phyloP scores from a whole-genome alignment of 2,797 vertebrate species.

The Mareca penelope region DNA sequence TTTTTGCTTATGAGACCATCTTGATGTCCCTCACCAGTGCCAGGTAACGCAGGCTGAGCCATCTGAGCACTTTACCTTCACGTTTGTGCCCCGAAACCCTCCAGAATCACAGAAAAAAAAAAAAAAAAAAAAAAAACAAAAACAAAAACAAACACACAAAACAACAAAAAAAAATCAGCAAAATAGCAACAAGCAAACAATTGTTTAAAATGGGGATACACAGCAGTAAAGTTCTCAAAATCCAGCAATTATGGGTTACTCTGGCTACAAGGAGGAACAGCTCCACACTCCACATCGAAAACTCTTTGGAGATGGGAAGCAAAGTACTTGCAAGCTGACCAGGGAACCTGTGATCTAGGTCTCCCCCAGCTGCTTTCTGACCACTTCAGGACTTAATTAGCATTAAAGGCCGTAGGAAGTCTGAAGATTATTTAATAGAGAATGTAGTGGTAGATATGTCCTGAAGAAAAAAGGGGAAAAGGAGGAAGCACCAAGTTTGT shows the following conservation, averaged over 20 bases:
- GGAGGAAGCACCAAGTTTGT: not conserved
- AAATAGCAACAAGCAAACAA: rapidly evolving
- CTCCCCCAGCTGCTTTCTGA: not conserved
- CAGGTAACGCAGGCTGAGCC: rapidly evolving
- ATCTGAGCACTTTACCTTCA: rapidly evolving
- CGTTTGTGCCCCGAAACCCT: not conserved
- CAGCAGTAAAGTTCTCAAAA: not conserved
- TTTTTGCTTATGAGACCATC: rapidly evolving
- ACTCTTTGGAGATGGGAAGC: not conserved
- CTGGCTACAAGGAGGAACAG: not conserved
- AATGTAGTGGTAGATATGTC: not conserved
- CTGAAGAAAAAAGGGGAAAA: slow-evolving; percentile 4
- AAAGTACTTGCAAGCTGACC: not conserved
- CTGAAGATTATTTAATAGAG: slow-evolving; percentile 38
- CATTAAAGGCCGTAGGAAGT: slow-evolving; percentile 41
- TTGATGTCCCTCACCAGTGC: not conserved
- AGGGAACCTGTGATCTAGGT: not conserved
- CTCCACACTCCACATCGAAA: not conserved
- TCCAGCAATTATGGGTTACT: rapidly evolving
- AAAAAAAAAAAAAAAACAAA: too few relatives aligned
- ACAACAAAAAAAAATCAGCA: too few relatives aligned
- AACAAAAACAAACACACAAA: too few relatives aligned
- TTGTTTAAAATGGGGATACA: not conserved
- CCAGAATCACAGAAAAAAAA: not conserved
- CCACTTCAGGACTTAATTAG: slow-evolving; percentile 48